Conservation (phyloP, 2,113 vertebrate genomes). For the Nibea coibor region DNA sequence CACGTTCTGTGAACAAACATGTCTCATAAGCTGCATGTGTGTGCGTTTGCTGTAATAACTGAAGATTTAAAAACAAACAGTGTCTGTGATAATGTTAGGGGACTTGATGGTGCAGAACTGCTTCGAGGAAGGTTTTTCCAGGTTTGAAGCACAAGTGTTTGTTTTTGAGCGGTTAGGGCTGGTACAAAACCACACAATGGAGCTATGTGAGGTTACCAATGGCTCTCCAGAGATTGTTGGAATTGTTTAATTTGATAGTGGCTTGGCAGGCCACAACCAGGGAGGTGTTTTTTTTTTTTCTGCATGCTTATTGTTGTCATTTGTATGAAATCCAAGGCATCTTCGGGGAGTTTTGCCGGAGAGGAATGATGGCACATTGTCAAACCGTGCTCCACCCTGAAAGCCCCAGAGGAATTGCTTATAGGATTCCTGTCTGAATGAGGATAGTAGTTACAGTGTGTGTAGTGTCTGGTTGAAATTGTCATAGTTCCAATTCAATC, state of each 20-base stretch:
- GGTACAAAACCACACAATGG: constrained; percentile 43
- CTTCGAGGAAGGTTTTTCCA: background rate
- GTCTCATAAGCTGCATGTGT: constrained; percentile 50
- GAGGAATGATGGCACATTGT: constrained; percentile 58
- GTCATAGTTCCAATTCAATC: constrained; percentile 51
- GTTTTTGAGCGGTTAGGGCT: constrained; percentile 18
- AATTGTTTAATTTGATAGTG: constrained; percentile 60
- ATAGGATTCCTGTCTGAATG: constrained; percentile 50
- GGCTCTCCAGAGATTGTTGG: constrained; percentile 43
- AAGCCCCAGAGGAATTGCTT: constrained; percentile 29
- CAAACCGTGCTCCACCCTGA: constrained; percentile 49
- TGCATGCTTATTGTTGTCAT: constrained; percentile 57
- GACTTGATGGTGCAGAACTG: constrained; percentile 13
- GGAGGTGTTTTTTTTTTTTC: constrained; percentile 3
- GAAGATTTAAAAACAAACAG: constrained; percentile 69
- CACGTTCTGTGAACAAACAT: constrained; percentile 62
- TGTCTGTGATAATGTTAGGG: constrained; percentile 26
- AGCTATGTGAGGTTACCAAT: constrained; percentile 37
- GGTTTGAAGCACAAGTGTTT: constrained; percentile 31
- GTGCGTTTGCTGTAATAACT: constrained; percentile 44
- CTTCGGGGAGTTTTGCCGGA: constrained; percentile 48
- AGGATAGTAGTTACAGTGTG: constrained; percentile 49
- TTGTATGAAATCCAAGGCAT: constrained; percentile 59
- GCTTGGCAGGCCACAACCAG: constrained; percentile 17
- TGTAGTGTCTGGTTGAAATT: constrained; percentile 35